Conservation (phyloP, 2,113 vertebrate species). For the Thomomys bottae region DNA sequence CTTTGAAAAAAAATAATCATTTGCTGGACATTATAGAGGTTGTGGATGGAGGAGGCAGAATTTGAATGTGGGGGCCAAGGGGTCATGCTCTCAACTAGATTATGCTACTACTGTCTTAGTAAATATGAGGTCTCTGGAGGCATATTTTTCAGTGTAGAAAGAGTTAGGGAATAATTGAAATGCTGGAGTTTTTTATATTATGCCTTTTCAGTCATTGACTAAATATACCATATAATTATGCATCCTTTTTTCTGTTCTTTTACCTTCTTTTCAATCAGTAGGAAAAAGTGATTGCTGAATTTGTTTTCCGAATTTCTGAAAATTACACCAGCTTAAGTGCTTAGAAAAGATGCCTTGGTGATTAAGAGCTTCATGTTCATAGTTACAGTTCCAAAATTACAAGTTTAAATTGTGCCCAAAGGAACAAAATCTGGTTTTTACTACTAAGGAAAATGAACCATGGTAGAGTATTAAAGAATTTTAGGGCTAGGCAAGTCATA, state of each 20-base stretch:
- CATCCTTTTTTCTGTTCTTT: slow-evolving; percentile 61
- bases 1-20: no score
- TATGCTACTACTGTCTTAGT: neutral
- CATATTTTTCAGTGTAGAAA: neutral
- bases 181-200: slow-evolving; percentile 25
- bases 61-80: neutral
- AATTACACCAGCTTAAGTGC: slow-evolving; percentile 74
- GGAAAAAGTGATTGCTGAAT: slow-evolving; percentile 74
- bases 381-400: slow-evolving; percentile 57
- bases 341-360: slow-evolving; percentile 57
- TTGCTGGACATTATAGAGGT: neutral
- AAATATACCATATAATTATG: slow-evolving; percentile 62
- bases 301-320: slow-evolving; percentile 77
- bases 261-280: slow-evolving; percentile 71
- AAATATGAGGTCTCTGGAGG: neutral
- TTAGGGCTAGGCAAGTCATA: neutral
- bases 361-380: slow-evolving; percentile 65
- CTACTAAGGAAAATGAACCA: slow-evolving; percentile 50
- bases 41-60: neutral
- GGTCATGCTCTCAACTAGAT: neutral
- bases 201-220: slow-evolving; percentile 48
- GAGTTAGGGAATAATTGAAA: neutral
- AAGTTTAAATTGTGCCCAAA: slow-evolving; percentile 54
- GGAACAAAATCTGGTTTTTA: slow-evolving; percentile 14
- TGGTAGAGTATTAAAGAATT: neutral